A percentile compares a stretch with the other conserved stretches of the same genome.
These are phyloP conservation scores for Sebastes melanostomus DNA, from an alignment of 2,797 vertebrate genomes.

Conservation along the genomic window DNA sequence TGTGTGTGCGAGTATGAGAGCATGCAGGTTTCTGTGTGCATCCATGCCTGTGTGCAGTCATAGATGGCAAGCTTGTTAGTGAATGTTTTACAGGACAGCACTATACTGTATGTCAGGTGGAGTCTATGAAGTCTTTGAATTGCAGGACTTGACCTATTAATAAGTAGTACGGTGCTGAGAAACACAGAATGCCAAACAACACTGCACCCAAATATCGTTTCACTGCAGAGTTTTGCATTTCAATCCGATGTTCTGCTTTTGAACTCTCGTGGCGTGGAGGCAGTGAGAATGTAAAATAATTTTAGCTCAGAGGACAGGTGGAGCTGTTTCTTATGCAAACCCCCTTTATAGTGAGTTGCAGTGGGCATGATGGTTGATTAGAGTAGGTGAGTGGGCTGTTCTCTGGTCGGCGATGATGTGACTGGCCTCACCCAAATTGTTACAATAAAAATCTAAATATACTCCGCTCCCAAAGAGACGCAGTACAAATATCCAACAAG, in stretches of 20 bases:
- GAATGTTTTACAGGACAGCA: neutral
- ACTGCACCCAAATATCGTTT: slow-evolving; percentile 27
- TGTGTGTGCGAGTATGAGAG: neutral
- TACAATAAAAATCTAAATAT: slow-evolving; percentile 14
- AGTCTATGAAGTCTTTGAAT: slow-evolving; percentile 33
- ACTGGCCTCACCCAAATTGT: neutral
- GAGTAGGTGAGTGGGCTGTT: neutral
- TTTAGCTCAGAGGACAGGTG: slow-evolving; percentile 32
- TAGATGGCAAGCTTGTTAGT: slow-evolving; percentile 7
- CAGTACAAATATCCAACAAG: slow-evolving; percentile 13
- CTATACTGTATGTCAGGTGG: slow-evolving; percentile 2
- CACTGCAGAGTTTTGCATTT: slow-evolving; percentile 65
- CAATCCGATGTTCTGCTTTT: slow-evolving; percentile 53
- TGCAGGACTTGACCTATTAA: slow-evolving; percentile 38
- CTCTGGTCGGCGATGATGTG: neutral
- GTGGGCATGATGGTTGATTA: slow-evolving; percentile 18
- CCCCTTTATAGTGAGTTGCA: neutral
- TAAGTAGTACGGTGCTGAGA: slow-evolving; percentile 15
- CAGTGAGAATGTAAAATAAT: slow-evolving; percentile 46
- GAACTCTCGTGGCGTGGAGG: slow-evolving; percentile 40
- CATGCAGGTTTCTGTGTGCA: neutral
- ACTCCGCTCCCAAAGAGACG: neutral
- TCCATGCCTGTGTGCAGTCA: slow-evolving; percentile 1
- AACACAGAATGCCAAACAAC: slow-evolving; percentile 47
- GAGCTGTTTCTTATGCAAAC: slow-evolving; percentile 15